A percentile compares a stretch with the other conserved stretches of the same genome.
phyloP scores from a whole-genome alignment of 1,140 invertebrate genomes.

The Pseudomyrmex gracilis region DNA sequence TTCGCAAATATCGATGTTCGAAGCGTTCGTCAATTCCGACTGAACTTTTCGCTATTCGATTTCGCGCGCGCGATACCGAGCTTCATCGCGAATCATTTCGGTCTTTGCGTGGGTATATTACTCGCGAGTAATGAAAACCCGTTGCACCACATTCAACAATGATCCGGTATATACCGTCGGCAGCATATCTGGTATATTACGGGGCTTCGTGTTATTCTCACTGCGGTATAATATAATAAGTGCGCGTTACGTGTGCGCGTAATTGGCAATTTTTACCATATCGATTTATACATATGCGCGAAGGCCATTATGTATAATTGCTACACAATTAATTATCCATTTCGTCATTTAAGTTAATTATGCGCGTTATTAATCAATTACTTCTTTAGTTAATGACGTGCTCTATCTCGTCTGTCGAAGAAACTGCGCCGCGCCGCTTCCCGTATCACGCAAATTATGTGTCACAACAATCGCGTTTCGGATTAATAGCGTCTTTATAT shows the following conservation, averaged over 20 bases:
- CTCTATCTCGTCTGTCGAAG: constrained; percentile 8
- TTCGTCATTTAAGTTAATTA: constrained; percentile 49
- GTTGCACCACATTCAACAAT: neutral
- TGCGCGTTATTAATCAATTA: constrained; percentile 46
- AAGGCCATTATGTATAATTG: neutral
- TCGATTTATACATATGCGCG: neutral
- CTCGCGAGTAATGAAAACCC: constrained; percentile 7
- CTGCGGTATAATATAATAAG: neutral
- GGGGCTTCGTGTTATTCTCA: neutral
- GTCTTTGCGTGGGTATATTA: constrained; percentile 7
- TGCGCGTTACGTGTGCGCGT: neutral
- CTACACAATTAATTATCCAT: constrained; percentile 43
- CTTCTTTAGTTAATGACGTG: constrained; percentile 45
- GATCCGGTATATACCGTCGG: neutral
- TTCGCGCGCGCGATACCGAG: constrained; percentile 11
- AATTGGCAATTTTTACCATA: constrained; percentile 31
- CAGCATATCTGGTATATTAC: neutral
- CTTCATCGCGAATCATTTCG: constrained; percentile 38
- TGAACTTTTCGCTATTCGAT: constrained; percentile 43
- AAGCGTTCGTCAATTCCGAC: constrained; percentile 1
- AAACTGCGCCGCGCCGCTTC: neutral
- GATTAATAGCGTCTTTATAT: constrained; percentile 33
- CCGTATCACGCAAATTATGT: constrained; percentile 14
- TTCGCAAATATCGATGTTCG: constrained; percentile 7
- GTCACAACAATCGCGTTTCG: neutral